Evolutionary conservation across 2,113 vertebrate genomes (phyloP).

Genomic region (Eupsittula cactorum): DNA sequence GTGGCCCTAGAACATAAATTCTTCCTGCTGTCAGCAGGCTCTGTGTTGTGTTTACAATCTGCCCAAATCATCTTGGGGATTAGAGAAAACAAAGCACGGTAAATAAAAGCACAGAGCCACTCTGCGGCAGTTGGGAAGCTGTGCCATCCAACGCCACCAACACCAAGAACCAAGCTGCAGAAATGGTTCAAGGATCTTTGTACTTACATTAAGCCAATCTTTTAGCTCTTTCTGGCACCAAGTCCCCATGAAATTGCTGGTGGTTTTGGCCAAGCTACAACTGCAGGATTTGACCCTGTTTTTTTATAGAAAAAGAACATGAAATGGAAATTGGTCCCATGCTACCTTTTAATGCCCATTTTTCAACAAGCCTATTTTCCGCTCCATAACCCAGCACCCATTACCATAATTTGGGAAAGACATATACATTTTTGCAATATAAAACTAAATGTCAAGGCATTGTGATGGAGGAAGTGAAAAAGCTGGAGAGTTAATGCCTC

Average conservation of each 20-base stretch:
- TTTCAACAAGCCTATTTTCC: not conserved
- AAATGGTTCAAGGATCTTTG: accelerated
- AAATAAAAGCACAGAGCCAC: accelerated
- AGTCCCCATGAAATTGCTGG: not conserved
- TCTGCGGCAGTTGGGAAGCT: accelerated
- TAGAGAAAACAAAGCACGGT: not conserved
- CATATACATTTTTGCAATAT: not conserved
- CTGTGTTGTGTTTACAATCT: not conserved
- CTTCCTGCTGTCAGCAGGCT: not conserved
- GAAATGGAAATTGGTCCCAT: not conserved
- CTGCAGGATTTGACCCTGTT: not conserved
- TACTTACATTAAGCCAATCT: not conserved
- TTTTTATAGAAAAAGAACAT: not conserved
- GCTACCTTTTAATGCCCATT: not conserved
- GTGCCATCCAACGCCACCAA: accelerated
- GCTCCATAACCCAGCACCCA: not conserved
- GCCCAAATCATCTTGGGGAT: not conserved
- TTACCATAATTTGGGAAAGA: not conserved
- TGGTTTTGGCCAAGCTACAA: not conserved
- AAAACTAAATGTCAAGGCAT: not conserved
- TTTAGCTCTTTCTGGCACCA: not conserved
- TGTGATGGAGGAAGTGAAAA: not conserved
- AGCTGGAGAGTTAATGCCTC: not conserved
- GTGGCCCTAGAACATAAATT: not conserved
- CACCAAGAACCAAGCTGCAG: not conserved